phyloP scores from a whole-genome alignment of 1,140 invertebrate species.

The Trichomalopsis sarcophagae region DNA sequence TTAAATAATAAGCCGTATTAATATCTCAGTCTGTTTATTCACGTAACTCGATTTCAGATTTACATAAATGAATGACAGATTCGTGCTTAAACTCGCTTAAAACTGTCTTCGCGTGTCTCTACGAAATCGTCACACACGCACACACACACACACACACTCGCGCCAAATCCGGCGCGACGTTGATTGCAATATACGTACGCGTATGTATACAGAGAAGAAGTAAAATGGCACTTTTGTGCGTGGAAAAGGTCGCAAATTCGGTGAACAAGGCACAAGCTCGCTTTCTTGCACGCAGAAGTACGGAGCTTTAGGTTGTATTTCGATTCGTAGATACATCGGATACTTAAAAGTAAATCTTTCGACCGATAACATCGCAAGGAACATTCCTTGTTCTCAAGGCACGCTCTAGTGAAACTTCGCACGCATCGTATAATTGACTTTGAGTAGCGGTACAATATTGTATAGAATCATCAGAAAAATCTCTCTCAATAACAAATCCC shows the following conservation, averaged over 20 bases:
- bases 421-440: not conserved
- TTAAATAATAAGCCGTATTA: constrained; percentile 11
- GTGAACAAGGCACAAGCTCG: not conserved
- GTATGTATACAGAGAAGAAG: too few relatives aligned
- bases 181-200: not conserved
- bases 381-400: too few relatives aligned
- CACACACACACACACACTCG: too few relatives aligned
- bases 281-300: not conserved
- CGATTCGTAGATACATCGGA: too few relatives aligned
- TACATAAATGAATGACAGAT: constrained; percentile 32
- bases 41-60: constrained; percentile 33
- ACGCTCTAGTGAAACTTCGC: not conserved
- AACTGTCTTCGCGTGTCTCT: not conserved
- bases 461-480: not conserved
- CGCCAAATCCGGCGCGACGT: not conserved
- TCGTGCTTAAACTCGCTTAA: not conserved
- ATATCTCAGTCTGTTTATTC: constrained; percentile 46
- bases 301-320: too few relatives aligned
- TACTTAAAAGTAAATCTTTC: too few relatives aligned
- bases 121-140: not conserved
- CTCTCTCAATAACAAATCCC: too few relatives aligned
- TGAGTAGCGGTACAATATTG: not conserved
- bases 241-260: not conserved
- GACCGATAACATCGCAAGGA: too few relatives aligned
- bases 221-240: not conserved